These are phyloP conservation scores for Procavia capensis DNA, from an alignment of 2,113 vertebrate species.

Conservation along the genomic window DNA sequence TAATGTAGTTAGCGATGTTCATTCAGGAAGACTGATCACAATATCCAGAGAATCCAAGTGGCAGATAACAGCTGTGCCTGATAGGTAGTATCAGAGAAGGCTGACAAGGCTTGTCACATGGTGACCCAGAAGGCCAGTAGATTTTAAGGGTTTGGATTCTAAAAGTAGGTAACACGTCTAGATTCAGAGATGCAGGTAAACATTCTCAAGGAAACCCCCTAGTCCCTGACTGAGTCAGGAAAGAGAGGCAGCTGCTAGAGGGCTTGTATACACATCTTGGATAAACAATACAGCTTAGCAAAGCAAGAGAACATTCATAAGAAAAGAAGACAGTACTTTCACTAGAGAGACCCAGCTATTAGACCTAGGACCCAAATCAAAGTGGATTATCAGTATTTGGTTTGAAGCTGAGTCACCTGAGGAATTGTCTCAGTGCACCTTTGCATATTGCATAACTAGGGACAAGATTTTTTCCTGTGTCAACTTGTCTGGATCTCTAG, in stretches of 20 bases:
- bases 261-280: neutral
- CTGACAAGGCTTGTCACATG: neutral
- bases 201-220: neutral
- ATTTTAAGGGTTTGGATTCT: neutral
- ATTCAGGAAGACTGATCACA: neutral
- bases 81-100: neutral
- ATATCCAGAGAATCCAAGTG: neutral
- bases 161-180: neutral
- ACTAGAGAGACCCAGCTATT: neutral
- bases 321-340: neutral
- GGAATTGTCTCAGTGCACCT: neutral
- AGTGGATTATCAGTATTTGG: neutral
- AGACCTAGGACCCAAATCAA: neutral
- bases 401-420: neutral
- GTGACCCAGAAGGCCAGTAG: neutral
- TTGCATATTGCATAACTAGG: neutral
- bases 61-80: neutral
- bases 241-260: neutral
- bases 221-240: neutral
- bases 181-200: neutral
- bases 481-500: neutral
- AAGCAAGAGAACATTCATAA: neutral
- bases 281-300: neutral
- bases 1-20: neutral
- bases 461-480: neutral